Conservation (phyloP, 2,113 vertebrate species). For the Microcebus lehilahytsara region DNA sequence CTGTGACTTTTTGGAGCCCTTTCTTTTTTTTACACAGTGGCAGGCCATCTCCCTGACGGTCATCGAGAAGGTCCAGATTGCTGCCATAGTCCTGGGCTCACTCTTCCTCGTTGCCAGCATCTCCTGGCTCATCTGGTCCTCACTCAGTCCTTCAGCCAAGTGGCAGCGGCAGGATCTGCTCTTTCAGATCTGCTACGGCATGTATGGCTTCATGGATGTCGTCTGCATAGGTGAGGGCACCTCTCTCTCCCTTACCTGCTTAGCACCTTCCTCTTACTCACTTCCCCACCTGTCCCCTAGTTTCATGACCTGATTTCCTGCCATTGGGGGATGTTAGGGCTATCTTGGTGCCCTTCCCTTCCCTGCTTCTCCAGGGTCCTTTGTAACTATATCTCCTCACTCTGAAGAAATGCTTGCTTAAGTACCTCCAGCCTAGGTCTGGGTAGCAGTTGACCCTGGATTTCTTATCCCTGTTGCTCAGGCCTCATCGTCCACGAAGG, state of each 20-base stretch:
- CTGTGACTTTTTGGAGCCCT: constrained; percentile 34
- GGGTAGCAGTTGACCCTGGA: constrained; percentile 38
- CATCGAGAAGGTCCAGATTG: constrained; percentile 97
- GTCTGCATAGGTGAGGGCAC: constrained; percentile 93
- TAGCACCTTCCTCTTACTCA: background rate
- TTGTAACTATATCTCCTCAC: background rate
- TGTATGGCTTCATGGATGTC: constrained; percentile 98
- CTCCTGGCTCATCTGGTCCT: constrained; percentile 97
- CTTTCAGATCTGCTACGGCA: constrained; percentile 98
- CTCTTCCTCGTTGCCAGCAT: constrained; percentile 97
- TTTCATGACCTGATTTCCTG: background rate
- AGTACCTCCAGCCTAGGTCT: background rate
- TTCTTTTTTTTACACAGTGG: constrained; percentile 85
- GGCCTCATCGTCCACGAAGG: constrained; percentile 96
- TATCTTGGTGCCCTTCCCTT: background rate
- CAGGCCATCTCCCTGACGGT: constrained; percentile 96
- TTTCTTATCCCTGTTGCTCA: constrained; percentile 65
- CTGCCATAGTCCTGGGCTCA: constrained; percentile 94
- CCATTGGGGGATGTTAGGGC: background rate
- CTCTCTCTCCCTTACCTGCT: background rate
- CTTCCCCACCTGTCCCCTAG: background rate
- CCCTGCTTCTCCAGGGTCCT: background rate
- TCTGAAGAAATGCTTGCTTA: background rate
- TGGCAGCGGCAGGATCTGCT: constrained; percentile 97
- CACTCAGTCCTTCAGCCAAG: constrained; percentile 96